Evolutionary conservation across 30 jellyfish, hydroid and myxozoan species (phyloP), one percentile per base, ranked within the genome.

Genomic region (Pseudorhiza aurosa): DNA sequence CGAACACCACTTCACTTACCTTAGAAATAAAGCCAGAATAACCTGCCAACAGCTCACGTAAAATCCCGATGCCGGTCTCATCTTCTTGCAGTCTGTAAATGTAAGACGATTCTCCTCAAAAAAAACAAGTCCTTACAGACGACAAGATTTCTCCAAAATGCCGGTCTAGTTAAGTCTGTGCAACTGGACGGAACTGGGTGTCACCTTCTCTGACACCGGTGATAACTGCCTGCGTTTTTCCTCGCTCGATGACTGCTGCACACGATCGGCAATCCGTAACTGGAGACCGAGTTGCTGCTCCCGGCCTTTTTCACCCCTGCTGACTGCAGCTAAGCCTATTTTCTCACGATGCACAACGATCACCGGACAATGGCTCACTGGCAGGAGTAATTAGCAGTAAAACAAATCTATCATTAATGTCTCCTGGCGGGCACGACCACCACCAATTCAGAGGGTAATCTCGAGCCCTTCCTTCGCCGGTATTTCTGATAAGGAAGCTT

Each of bases 341-440:
- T 80, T 80, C 91, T 80, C 91, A 80, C 91, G 91, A 80, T 65
- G 33, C 56, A 80, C 26, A 71, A 42, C 53, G 74, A 27, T 65
- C 65, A 43, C 60, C 53, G 84, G 81, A 40, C 91, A 45, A 56
- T 65, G 31, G 91, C 68, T 64, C 53, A 80, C 56, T 80, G 91
- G 62, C 83, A 65, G 77, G 82, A 64, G 53, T 65, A 65, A 65
- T 80, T 65, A 65, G 49, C 68, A 65, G 65, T 40, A 45, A 36
- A 58, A 53, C 39, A 80, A 35, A 68, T 80, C 84, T 65, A 40
- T 64, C 91, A 58, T 39, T 45, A n/a, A 77, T 24, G 49, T 7
- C 76, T 56, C 68, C 49, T 14, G 67, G 90, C 50, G 45, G 49
- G 65, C 17, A 35, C 21, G 59, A 47, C 90, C 46, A 47, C 90